A percentile compares a stretch with the other conserved stretches of the same genome.
Evolutionary conservation across 2,888 invertebrate genomes (phyloP).

Genomic region (Leucania comma): DNA sequence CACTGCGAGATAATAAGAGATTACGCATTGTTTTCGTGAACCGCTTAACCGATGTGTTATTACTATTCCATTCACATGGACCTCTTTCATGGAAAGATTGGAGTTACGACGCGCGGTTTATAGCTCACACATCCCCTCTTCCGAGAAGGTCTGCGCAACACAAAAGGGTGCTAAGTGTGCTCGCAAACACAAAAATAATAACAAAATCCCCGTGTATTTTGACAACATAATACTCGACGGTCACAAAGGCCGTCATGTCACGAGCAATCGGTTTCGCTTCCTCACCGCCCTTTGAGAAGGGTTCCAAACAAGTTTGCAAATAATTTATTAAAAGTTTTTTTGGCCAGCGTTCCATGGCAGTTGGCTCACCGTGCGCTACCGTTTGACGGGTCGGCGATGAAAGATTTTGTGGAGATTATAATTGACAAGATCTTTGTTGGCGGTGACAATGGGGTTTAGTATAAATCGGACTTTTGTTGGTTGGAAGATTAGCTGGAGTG

Average conservation of each 20-base stretch:
- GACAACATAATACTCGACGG: constrained; percentile 90
- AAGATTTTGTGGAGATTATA: constrained; percentile 87
- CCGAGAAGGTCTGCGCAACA: constrained; percentile 80
- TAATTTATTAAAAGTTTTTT: constrained; percentile 88
- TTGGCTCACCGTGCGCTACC: constrained; percentile 84
- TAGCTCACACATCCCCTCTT: constrained; percentile 85
- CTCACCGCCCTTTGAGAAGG: constrained; percentile 87
- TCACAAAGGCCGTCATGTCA: constrained; percentile 89
- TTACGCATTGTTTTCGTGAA: constrained; percentile 79
- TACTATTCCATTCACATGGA: constrained; percentile 86
- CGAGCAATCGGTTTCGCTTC: constrained; percentile 89
- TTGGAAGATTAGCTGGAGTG: constrained; percentile 85
- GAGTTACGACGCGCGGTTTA: constrained; percentile 80
- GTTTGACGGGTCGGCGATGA: constrained; percentile 85
- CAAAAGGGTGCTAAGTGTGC: constrained; percentile 90
- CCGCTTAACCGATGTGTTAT: constrained; percentile 74
- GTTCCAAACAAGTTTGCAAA: constrained; percentile 88
- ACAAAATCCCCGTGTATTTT: constrained; percentile 90
- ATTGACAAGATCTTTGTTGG: constrained; percentile 90
- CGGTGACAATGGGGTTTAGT: constrained; percentile 84
- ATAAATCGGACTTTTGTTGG: constrained; percentile 85
- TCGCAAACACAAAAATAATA: constrained; percentile 90
- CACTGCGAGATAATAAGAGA: constrained; percentile 63
- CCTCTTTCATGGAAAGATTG: constrained; percentile 83
- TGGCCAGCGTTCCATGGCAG: constrained; percentile 74